Percentiles rank a stretch among this genome's conserved stretches.
These are phyloP conservation scores for Dascyllus trimaculatus DNA, from an alignment of 2,113 vertebrate genomes.

Conservation along the genomic window DNA sequence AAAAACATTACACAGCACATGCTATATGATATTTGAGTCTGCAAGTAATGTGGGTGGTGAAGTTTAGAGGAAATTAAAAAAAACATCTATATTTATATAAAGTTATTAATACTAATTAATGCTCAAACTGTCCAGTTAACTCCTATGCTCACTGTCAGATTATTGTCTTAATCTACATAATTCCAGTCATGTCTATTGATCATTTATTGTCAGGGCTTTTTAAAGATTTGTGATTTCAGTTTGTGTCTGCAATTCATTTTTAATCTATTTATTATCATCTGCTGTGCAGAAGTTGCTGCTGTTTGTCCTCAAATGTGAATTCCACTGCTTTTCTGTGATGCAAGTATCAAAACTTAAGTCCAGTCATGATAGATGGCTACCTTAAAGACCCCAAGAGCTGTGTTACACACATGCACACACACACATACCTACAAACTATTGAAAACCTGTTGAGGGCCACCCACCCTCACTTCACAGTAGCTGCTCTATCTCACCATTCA, in stretches of 20 bases:
- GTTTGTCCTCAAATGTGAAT: not conserved
- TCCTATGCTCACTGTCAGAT: no score
- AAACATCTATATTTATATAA: no score
- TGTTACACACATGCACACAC: constrained; percentile 2
- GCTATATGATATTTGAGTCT: no score
- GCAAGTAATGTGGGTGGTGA: no score
- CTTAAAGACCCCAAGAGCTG: constrained; percentile 19
- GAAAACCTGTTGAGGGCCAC: constrained; percentile 39
- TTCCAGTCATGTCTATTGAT: not conserved
- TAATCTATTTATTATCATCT: not conserved
- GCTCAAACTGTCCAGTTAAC: no score
- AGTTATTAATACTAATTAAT: no score
- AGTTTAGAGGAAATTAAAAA: no score
- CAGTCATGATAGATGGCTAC: constrained; percentile 30
- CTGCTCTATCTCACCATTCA: constrained; percentile 27
- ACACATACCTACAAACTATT: no score
- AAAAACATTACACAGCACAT: no score
- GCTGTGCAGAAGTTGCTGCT: not conserved
- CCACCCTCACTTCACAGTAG: constrained; percentile 45
- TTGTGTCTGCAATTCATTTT: not conserved
- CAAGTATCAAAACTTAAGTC: not conserved
- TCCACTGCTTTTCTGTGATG: not conserved
- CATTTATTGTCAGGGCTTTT: no score
- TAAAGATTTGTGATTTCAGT: not conserved
- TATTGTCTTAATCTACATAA: not conserved